phyloP scores from a whole-genome alignment of 2,888 invertebrate genomes.

The Pterostichus niger region DNA sequence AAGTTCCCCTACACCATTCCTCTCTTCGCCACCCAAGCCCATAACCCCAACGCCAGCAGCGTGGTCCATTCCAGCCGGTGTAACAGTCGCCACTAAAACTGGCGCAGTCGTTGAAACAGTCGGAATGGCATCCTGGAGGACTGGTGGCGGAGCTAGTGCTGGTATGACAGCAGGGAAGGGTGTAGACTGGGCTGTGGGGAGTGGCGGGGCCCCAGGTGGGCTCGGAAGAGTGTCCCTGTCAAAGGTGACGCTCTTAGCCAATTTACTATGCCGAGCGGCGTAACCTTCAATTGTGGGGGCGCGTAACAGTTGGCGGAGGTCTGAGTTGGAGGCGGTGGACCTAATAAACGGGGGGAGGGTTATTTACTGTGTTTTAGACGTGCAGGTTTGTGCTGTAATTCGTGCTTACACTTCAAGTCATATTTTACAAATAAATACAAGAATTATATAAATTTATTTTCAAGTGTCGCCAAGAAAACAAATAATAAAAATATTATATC shows the following conservation, averaged over 20 bases:
- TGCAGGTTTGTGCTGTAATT: background rate
- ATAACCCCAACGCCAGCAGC: background rate
- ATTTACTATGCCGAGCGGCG: slow-evolving; percentile 92
- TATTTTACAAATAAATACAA: no score
- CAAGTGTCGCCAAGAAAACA: no score
- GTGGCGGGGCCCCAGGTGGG: slow-evolving; percentile 79
- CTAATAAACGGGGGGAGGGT: background rate
- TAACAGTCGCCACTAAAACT: no score
- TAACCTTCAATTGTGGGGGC: slow-evolving; percentile 94
- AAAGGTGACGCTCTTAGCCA: slow-evolving; percentile 93
- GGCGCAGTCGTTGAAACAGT: background rate
- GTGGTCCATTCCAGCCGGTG: no score
- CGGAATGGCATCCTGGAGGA: background rate
- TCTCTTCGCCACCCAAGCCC: no score
- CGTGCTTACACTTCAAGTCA: background rate
- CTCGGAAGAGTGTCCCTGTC: slow-evolving; percentile 91
- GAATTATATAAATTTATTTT: no score
- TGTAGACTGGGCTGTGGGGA: slow-evolving; percentile 67
- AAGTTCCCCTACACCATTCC: background rate
- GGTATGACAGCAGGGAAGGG: no score
- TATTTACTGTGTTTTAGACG: background rate
- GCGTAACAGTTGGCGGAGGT: slow-evolving; percentile 85
- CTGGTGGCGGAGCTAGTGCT: background rate
- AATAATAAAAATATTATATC: no score
- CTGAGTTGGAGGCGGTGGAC: slow-evolving; percentile 72